A percentile compares a stretch with the other conserved stretches of the same genome.
These are phyloP conservation scores for Odobenus rosmarus DNA, from an alignment of 2,113 vertebrate genomes.

Conservation along the genomic window DNA sequence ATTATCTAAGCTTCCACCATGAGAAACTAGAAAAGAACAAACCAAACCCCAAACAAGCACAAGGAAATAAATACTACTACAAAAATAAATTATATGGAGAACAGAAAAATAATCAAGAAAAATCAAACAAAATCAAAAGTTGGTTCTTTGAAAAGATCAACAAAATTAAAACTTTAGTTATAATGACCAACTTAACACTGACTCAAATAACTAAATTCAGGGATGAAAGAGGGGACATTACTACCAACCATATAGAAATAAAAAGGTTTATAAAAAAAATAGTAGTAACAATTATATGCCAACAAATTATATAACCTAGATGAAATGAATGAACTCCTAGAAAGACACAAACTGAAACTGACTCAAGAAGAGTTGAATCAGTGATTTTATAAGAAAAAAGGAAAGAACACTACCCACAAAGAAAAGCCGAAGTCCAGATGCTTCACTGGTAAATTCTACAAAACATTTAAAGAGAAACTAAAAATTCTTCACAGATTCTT, in stretches of 20 bases:
- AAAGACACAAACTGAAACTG: not conserved
- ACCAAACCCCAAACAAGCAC: constrained; percentile 7
- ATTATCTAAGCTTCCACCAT: not conserved
- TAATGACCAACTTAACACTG: not conserved
- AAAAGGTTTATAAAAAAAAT: not conserved
- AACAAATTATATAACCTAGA: constrained; percentile 29
- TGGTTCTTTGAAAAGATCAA: constrained; percentile 18
- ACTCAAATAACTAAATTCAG: constrained; percentile 8
- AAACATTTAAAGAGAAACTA: constrained; percentile 18
- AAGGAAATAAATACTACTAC: not conserved
- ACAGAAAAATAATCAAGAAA: constrained; percentile 33
- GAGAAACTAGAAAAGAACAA: constrained; percentile 5
- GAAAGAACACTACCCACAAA: not conserved
- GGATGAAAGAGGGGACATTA: constrained; percentile 34
- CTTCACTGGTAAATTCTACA: not conserved
- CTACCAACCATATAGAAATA: not conserved
- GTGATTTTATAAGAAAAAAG: constrained; percentile 11
- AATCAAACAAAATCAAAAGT: constrained; percentile 44
- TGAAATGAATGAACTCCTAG: not conserved
- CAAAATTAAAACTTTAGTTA: constrained; percentile 29
- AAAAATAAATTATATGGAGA: constrained; percentile 30
- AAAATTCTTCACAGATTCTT: constrained; percentile 3
- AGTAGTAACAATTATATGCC: not conserved
- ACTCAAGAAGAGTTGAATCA: not conserved
- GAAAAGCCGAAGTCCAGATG: not conserved